Evolutionary conservation across 2,797 vertebrate genomes (phyloP), one percentile per base, ranked within the genome.

Genomic region (Enoplosus armatus): DNA sequence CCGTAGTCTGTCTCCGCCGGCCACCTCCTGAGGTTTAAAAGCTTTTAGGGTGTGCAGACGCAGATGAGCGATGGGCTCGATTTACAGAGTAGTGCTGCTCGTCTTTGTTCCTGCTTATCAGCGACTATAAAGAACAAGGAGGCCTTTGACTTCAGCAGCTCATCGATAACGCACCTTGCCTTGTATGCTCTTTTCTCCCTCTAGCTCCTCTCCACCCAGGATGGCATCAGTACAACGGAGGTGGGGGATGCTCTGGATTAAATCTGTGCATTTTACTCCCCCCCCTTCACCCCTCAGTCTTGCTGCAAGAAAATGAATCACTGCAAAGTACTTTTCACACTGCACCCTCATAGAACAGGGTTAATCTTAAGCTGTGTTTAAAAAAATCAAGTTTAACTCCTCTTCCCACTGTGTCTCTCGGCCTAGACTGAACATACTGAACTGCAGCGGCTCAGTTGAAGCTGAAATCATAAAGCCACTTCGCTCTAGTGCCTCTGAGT

Each of bases 161-260:
- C 93, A 87, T 92, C 96, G 96, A 96, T 97, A 94, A 95, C 92
- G 91, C 94, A 75, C 95, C 94, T 93, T 91, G 88, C 94, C 87
- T 94, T 95, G 82, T 94, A 55, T 94, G 85, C 90, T 92, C 93
- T 96, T 96, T 96, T 96, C 82, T 84, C 81, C 70, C 72, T 72
- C 67, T 94, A 99, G 98, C 97, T 99, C 83, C 95, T 99, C 85
- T 97, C 97, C 93, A 98, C 97, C 86, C 97, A 96, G 95, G 98
- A 99, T 89, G 97, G 97, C 93, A 97, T 97, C 97, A 97, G 98
- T 93, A 96, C 97, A 63, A 96, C 96, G 60, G 98, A 99, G 96
- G 98, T 99, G 97, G 97, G 97, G 95, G 95, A 81, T 67, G 74
- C 83, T 94, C 83, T 88, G 87, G 85, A 85, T 90, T 66, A 55